These are phyloP conservation scores for Maconellicoccus hirsutus DNA, from an alignment of 1,140 invertebrate genomes.

Conservation along the genomic window DNA sequence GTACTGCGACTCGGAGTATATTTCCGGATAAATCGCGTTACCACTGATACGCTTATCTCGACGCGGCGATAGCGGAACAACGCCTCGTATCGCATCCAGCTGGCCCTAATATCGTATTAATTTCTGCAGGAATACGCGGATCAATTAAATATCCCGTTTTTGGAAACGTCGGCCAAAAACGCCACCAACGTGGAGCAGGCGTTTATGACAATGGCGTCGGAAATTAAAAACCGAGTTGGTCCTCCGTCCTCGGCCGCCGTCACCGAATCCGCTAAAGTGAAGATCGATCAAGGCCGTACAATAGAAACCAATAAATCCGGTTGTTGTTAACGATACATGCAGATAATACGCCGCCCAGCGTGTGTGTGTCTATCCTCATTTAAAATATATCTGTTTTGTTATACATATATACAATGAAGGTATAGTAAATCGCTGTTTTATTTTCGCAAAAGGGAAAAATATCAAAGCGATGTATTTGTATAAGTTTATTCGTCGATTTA, in stretches of 20 bases:
- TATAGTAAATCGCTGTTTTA: neutral
- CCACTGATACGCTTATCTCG: too few species aligned
- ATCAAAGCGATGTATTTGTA: neutral
- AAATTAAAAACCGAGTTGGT: slow-evolving; percentile 91
- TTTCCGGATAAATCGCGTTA: too few species aligned
- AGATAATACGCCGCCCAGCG: neutral
- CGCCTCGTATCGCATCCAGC: too few species aligned
- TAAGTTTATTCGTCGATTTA: too few species aligned
- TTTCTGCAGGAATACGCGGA: slow-evolving; percentile 86
- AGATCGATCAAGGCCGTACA: slow-evolving; percentile 71
- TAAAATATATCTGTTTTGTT: neutral
- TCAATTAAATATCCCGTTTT: slow-evolving; percentile 90
- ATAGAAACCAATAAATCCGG: slow-evolving; percentile 70
- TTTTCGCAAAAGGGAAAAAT: neutral
- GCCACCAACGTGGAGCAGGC: slow-evolving; percentile 96
- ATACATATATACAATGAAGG: neutral
- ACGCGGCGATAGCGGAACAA: too few species aligned
- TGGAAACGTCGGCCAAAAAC: slow-evolving; percentile 97
- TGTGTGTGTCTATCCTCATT: neutral
- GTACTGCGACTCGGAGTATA: too few species aligned
- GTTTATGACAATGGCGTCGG: slow-evolving; percentile 96
- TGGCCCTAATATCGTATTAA: too few species aligned
- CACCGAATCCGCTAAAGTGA: slow-evolving; percentile 52
- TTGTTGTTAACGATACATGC: slow-evolving; percentile 63
- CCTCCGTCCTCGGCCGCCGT: slow-evolving; percentile 62